Evolutionary conservation across 2,888 invertebrate genomes (phyloP).

Genomic region (Reticulitermes lucifugus): DNA sequence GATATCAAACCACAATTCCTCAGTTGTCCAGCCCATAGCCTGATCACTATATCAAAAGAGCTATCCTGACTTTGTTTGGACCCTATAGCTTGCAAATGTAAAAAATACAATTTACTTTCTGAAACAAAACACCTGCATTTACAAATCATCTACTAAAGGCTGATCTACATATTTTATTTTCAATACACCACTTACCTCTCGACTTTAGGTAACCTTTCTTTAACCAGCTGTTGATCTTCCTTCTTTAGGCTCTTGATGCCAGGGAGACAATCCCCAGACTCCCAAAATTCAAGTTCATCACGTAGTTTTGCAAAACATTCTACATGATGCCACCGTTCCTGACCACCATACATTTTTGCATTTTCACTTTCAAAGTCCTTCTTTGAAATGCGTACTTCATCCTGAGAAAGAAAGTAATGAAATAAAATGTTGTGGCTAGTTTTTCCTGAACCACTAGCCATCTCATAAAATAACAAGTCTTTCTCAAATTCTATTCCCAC

Average conservation of each 20-base stretch:
- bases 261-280: conserved; percentile 78
- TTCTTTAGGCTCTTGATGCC: conserved; percentile 78
- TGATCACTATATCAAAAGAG: background rate
- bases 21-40: too few relatives aligned
- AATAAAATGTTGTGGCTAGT: too few relatives aligned
- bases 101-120: too few relatives aligned
- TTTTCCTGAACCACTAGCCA: too few relatives aligned
- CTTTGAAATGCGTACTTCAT: conserved; percentile 81
- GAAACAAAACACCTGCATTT: too few relatives aligned
- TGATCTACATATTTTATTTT: background rate
- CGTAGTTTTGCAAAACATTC: conserved; percentile 88
- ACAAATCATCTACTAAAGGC: too few relatives aligned
- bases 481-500: too few relatives aligned
- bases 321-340: conserved; percentile 91
- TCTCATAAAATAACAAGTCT: too few relatives aligned
- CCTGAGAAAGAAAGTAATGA: conserved; percentile 62
- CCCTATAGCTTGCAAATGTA: too few relatives aligned
- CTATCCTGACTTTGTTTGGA: too few relatives aligned
- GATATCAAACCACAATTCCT: too few relatives aligned
- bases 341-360: conserved; percentile 84
- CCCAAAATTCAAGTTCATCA: conserved; percentile 78
- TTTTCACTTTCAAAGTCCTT: conserved; percentile 86
- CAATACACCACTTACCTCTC: conserved; percentile 53
- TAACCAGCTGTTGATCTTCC: conserved; percentile 77
- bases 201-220: conserved; percentile 74